Conservation (phyloP, 1,140 invertebrate species). For the Drosophila nikananu region DNA sequence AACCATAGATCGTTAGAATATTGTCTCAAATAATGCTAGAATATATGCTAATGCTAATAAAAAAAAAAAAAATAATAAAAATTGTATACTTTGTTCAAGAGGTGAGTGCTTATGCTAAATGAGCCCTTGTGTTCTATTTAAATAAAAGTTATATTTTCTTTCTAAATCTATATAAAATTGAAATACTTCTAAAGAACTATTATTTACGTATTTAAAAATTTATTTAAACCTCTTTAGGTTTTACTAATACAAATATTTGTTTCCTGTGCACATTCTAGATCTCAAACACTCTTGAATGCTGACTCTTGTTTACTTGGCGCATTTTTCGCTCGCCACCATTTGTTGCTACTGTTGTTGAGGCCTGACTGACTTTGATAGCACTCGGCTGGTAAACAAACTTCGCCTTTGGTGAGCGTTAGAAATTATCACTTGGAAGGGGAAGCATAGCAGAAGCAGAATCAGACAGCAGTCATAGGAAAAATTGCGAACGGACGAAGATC, state of each 20-base stretch:
- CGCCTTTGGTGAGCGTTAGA: conserved; percentile 63
- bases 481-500: conserved; percentile 18
- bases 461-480: conserved; percentile 22
- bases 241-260: background rate
- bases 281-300: conserved; percentile 33
- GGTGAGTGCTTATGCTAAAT: too few species aligned
- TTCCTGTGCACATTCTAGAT: conserved; percentile 24
- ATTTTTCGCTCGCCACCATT: conserved; percentile 67
- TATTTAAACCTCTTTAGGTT: too few species aligned
- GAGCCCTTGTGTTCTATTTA: too few species aligned
- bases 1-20: too few species aligned
- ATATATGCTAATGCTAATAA: background rate
- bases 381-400: conserved; percentile 70
- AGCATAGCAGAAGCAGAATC: background rate
- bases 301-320: conserved; percentile 75
- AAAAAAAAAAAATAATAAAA: too few species aligned
- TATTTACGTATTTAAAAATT: background rate
- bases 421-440: conserved; percentile 60
- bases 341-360: conserved; percentile 53
- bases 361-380: conserved; percentile 69
- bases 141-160: background rate
- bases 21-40: too few species aligned
- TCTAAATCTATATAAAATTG: too few species aligned
- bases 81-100: too few species aligned
- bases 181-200: background rate